Evolutionary conservation across 2,113 vertebrate genomes (phyloP).

Genomic region (Nymphicus hollandicus): DNA sequence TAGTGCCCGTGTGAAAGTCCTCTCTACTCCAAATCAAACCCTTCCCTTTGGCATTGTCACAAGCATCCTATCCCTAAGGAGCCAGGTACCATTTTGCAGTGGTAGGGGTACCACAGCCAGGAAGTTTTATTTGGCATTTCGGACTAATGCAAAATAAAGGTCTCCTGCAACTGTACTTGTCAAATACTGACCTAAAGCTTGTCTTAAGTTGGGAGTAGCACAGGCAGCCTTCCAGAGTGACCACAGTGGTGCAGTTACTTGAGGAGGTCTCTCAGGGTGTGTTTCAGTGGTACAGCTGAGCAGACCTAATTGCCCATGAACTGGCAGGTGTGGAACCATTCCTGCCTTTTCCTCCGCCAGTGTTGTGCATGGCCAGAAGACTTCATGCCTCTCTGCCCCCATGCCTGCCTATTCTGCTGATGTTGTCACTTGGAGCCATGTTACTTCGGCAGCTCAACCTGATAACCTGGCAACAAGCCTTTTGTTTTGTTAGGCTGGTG

Average conservation of each 20-base stretch:
- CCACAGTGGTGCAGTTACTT: rapidly evolving
- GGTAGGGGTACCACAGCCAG: rapidly evolving
- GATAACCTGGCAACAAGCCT: neutral
- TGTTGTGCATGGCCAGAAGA: neutral
- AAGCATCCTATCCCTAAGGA: neutral
- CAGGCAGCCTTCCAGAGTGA: neutral
- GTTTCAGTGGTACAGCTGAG: neutral
- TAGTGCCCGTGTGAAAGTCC: neutral
- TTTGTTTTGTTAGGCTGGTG: neutral
- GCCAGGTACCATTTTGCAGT: neutral
- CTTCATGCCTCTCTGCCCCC: neutral
- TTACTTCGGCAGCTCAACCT: neutral
- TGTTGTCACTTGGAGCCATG: neutral
- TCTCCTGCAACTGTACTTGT: neutral
- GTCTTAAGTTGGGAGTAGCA: neutral
- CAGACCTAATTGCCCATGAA: neutral
- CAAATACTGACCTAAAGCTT: neutral
- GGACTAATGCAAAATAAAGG: neutral
- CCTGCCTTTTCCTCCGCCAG: neutral
- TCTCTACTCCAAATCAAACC: neutral
- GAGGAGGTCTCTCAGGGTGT: rapidly evolving
- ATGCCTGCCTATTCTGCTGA: neutral
- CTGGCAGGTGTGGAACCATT: neutral
- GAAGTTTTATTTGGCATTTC: neutral
- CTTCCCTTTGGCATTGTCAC: neutral